Evolutionary conservation across 2,797 vertebrate species (phyloP).

Genomic region (Geotrypetes seraphini): DNA sequence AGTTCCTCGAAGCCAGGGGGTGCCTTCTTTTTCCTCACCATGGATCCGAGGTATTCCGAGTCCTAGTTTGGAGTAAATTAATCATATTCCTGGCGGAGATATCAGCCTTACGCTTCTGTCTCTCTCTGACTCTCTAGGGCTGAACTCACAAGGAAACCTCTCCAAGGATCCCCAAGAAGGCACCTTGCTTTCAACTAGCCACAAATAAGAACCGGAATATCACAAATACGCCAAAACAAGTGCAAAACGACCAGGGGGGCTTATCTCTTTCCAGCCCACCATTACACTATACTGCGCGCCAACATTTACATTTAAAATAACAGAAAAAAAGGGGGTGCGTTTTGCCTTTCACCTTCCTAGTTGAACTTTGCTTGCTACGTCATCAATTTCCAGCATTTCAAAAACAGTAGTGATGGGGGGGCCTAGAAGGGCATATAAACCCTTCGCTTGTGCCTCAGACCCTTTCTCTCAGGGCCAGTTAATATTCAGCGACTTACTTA

Average conservation of each 20-base stretch:
- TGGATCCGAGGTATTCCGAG: constrained; percentile 59
- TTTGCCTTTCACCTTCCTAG: neutral
- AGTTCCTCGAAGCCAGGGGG: constrained; percentile 57
- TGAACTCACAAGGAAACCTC: constrained; percentile 54
- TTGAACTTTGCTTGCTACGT: constrained; percentile 47
- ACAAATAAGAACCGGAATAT: neutral
- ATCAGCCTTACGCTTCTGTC: constrained; percentile 33
- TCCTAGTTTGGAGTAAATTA: constrained; percentile 39
- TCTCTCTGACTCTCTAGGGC: constrained; percentile 54
- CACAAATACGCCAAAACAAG: neutral
- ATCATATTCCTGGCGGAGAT: constrained; percentile 64
- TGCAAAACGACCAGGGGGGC: neutral
- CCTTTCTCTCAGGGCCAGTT: too few relatives aligned
- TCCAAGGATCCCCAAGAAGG: constrained; percentile 9
- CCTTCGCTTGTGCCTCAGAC: too few relatives aligned
- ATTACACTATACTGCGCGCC: neutral
- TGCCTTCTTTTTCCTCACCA: constrained; percentile 82
- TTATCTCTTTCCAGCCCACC: neutral
- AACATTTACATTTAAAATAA: constrained; percentile 2
- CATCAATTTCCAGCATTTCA: constrained; percentile 4
- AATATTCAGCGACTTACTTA: too few relatives aligned
- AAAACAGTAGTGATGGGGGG: too few relatives aligned
- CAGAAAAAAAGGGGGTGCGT: neutral
- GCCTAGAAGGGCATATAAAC: too few relatives aligned
- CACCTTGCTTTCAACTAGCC: neutral